These are phyloP conservation scores for Idaea dimidiata DNA, from an alignment of 2,888 invertebrate species.

Conservation along the genomic window DNA sequence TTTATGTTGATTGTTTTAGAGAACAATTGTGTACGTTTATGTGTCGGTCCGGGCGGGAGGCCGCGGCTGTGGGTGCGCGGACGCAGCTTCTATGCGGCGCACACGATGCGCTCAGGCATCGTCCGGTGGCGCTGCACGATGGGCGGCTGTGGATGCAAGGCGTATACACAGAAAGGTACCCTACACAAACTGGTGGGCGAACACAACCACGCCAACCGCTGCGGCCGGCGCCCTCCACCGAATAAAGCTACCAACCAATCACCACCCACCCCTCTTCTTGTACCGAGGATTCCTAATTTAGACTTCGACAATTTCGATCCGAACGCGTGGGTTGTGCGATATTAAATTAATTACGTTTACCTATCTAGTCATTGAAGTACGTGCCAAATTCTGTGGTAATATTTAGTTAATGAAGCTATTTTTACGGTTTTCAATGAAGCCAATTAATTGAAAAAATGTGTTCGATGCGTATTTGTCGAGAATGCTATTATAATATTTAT, in stretches of 20 bases:
- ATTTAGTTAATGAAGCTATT: neutral
- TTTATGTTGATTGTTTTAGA: conserved; percentile 36
- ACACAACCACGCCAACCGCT: conserved; percentile 69
- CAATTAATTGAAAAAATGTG: neutral
- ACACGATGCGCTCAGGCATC: conserved; percentile 74
- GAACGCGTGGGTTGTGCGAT: conserved; percentile 68
- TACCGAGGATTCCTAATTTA: conserved; percentile 59
- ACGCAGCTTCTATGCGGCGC: conserved; percentile 75
- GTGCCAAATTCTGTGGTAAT: neutral
- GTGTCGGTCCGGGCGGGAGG: conserved; percentile 72
- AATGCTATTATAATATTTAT: too few species aligned
- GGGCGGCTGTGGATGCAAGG: conserved; percentile 76
- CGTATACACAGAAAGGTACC: conserved; percentile 71
- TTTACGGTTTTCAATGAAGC: neutral
- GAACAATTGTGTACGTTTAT: conserved; percentile 65
- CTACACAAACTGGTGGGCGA: conserved; percentile 72
- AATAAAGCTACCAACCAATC: conserved; percentile 31
- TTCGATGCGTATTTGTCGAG: too few species aligned
- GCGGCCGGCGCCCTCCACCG: conserved; percentile 50
- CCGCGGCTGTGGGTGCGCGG: conserved; percentile 74
- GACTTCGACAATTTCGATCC: conserved; percentile 71
- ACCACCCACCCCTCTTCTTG: conserved; percentile 54
- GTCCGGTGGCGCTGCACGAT: conserved; percentile 77
- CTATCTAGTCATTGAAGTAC: neutral
- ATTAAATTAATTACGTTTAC: conserved; percentile 26